phyloP scores from a whole-genome alignment of 2,888 invertebrate genomes.

The Chamaedrilus cognettii region DNA sequence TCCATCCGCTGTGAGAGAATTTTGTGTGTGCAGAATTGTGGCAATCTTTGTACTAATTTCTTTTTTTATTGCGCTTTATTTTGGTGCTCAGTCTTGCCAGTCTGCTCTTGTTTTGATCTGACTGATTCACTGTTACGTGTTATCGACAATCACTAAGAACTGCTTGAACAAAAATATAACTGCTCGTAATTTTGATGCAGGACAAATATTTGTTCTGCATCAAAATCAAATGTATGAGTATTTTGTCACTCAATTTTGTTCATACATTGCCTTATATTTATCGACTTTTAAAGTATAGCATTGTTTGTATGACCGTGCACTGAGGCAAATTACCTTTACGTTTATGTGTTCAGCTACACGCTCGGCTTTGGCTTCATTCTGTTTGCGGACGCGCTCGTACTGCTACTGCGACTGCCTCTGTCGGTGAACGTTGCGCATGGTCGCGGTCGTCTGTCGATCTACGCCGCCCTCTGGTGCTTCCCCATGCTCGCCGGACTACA shows the following conservation, averaged over 20 bases:
- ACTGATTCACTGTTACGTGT: too few relatives aligned
- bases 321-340: neutral
- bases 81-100: neutral
- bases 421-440: constrained; percentile 61
- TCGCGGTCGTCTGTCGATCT: constrained; percentile 69
- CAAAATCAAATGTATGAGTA: too few relatives aligned
- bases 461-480: constrained; percentile 91
- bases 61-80: neutral
- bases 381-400: constrained; percentile 76
- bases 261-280: too few relatives aligned
- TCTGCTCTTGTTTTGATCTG: neutral
- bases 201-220: too few relatives aligned
- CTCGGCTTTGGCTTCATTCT: constrained; percentile 89
- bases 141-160: too few relatives aligned
- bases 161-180: too few relatives aligned
- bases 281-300: too few relatives aligned
- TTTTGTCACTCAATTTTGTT: too few relatives aligned
- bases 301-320: constrained; percentile 72
- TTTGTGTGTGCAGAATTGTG: too few relatives aligned
- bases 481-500: constrained; percentile 85
- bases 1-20: constrained; percentile 82
- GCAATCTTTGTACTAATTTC: too few relatives aligned
- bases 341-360: constrained; percentile 74
- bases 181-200: too few relatives aligned
- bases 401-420: constrained; percentile 76